Evolutionary conservation across 2,797 vertebrate genomes (phyloP).

Genomic region (Mus caroli): DNA sequence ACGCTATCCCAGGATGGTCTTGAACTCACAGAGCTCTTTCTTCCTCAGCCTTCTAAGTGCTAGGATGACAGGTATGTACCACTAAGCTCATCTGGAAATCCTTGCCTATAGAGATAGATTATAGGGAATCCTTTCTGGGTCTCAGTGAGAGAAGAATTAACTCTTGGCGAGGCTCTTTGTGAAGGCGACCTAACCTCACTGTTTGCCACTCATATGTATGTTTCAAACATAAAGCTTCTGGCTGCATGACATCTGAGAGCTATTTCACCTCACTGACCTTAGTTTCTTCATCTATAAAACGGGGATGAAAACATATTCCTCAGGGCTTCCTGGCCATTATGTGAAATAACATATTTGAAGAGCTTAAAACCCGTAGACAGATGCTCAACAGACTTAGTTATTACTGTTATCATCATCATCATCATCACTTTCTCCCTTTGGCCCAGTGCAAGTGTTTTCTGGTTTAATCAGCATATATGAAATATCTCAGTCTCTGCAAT

Average conservation of each 20-base stretch:
- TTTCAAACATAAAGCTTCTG: neutral
- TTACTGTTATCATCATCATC: fast-evolving
- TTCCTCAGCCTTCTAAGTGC: neutral
- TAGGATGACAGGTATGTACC: neutral
- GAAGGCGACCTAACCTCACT: neutral
- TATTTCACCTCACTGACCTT: neutral
- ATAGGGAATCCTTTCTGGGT: neutral
- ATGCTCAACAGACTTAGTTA: neutral
- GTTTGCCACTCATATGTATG: neutral
- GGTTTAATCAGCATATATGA: neutral
- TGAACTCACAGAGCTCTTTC: neutral
- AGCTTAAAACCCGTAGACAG: neutral
- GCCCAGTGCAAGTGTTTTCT: neutral
- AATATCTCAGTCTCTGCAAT: neutral
- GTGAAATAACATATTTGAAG: neutral
- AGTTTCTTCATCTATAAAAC: neutral
- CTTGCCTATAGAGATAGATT: neutral
- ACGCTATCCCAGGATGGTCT: neutral
- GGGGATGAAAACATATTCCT: neutral
- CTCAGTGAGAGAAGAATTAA: neutral
- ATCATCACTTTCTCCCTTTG: neutral
- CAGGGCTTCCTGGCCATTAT: neutral
- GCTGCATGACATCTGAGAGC: neutral
- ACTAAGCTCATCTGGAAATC: neutral
- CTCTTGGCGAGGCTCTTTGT: neutral